Evolutionary conservation across 2,888 invertebrate genomes (phyloP).

Genomic region (Liodrosophila aerea): DNA sequence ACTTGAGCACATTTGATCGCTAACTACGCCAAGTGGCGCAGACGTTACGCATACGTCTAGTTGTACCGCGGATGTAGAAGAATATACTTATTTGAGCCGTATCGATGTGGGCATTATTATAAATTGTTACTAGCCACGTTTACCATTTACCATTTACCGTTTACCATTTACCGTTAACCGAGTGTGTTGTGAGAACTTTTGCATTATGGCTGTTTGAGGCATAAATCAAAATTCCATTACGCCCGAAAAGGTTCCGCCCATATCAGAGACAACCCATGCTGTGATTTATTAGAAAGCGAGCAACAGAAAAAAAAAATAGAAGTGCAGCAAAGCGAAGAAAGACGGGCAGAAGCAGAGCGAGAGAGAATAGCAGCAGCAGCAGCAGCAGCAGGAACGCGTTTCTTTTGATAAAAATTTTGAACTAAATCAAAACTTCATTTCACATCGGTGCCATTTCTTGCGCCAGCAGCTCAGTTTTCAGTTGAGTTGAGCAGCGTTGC

Average conservation of each 20-base stretch:
- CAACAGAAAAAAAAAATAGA: slow-evolving; percentile 36
- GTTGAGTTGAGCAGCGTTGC: slow-evolving; percentile 60
- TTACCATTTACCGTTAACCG: not conserved
- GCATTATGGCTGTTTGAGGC: slow-evolving; percentile 76
- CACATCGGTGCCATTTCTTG: slow-evolving; percentile 82
- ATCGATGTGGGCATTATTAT: slow-evolving; percentile 42
- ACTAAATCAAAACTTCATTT: slow-evolving; percentile 82
- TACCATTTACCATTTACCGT: too few species aligned
- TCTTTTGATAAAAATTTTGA: slow-evolving; percentile 82
- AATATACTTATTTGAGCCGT: not conserved
- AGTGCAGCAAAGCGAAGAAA: slow-evolving; percentile 15
- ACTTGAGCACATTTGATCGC: too few species aligned
- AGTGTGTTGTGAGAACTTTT: slow-evolving; percentile 75
- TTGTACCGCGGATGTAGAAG: not conserved
- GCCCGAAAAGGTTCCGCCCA: slow-evolving; percentile 78
- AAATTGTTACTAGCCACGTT: slow-evolving; percentile 47
- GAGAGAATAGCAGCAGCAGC: slow-evolving; percentile 5
- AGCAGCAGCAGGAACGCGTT: slow-evolving; percentile 75
- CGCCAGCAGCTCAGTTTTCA: slow-evolving; percentile 55
- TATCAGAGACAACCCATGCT: slow-evolving; percentile 81
- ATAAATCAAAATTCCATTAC: slow-evolving; percentile 82
- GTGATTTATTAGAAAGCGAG: slow-evolving; percentile 78
- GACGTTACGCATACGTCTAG: slow-evolving; percentile 42
- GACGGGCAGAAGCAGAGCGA: slow-evolving; percentile 3
- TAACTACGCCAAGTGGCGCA: too few species aligned